Evolutionary conservation across 1,140 invertebrate genomes (phyloP).

Genomic region (Scylla paramamosain): DNA sequence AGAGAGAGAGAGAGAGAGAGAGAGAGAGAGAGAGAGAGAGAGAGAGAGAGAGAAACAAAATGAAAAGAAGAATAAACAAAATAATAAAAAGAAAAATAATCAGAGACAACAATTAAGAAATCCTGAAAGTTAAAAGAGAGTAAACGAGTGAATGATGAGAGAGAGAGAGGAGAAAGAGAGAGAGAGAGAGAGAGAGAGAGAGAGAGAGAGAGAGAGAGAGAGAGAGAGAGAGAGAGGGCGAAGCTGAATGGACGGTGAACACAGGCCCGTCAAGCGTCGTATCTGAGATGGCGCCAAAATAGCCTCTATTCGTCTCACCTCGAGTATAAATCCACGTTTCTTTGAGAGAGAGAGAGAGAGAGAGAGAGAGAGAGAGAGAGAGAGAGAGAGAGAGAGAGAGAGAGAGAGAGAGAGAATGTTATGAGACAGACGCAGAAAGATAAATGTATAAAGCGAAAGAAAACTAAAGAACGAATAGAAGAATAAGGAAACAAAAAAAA

Average conservation of each 20-base stretch:
- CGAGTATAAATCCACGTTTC: conserved; percentile 36
- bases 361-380: neutral
- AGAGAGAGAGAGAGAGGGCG: neutral
- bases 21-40: conserved; percentile 17
- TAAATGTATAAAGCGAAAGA: too few species aligned
- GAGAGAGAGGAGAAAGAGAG: too few species aligned
- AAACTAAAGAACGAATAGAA: too few species aligned
- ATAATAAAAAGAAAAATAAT: too few species aligned
- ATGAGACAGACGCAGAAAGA: neutral
- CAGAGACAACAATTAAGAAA: too few species aligned
- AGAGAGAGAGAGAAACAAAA: conserved; percentile 11
- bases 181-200: neutral
- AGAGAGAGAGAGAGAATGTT: neutral
- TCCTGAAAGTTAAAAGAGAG: too few species aligned
- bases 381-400: neutral
- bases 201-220: neutral
- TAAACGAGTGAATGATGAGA: too few species aligned
- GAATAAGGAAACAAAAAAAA: too few species aligned
- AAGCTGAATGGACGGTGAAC: neutral
- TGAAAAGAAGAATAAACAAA: too few species aligned
- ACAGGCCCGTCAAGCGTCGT: conserved; percentile 30
- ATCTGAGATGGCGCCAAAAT: conserved; percentile 32
- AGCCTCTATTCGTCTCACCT: conserved; percentile 14
- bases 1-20: conserved; percentile 48
- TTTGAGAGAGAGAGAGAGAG: neutral